phyloP scores from a whole-genome alignment of 2,113 vertebrate genomes.

The Conger conger region DNA sequence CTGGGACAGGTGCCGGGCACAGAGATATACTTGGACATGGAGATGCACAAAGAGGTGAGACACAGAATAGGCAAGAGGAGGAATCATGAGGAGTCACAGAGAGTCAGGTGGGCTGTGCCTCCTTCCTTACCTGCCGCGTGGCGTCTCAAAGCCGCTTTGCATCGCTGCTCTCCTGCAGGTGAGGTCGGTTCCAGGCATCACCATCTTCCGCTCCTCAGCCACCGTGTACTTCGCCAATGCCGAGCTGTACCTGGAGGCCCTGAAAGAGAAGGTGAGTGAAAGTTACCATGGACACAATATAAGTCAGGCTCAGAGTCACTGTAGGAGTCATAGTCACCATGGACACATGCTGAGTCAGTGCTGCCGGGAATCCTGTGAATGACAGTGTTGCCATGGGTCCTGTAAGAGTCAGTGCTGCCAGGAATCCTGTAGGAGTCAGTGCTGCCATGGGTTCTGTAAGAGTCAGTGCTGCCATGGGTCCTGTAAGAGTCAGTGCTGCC shows the following conservation, averaged over 20 bases:
- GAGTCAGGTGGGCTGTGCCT: background rate
- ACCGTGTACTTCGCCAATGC: constrained; percentile 88
- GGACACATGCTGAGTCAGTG: background rate
- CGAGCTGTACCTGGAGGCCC: constrained; percentile 78
- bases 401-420: too few relatives aligned
- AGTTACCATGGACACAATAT: background rate
- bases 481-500: too few relatives aligned
- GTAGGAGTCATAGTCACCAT: background rate
- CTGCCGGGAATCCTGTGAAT: too few relatives aligned
- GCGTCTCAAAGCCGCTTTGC: background rate
- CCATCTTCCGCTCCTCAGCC: constrained; percentile 84
- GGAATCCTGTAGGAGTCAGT: too few relatives aligned
- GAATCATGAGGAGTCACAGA: background rate
- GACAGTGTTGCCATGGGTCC: too few relatives aligned
- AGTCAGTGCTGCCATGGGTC: too few relatives aligned
- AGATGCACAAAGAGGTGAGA: constrained; percentile 76
- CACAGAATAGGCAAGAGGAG: background rate
- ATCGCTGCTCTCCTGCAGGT: constrained; percentile 65
- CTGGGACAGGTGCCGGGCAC: constrained; percentile 81
- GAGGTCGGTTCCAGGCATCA: constrained; percentile 81
- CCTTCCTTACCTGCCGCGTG: background rate
- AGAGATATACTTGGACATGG: constrained; percentile 79
- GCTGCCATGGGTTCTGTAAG: too few relatives aligned
- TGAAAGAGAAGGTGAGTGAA: constrained; percentile 79
- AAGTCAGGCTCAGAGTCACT: background rate